Evolutionary conservation across 2,888 invertebrate species (phyloP).

Genomic region (Drosophila pegasa): DNA sequence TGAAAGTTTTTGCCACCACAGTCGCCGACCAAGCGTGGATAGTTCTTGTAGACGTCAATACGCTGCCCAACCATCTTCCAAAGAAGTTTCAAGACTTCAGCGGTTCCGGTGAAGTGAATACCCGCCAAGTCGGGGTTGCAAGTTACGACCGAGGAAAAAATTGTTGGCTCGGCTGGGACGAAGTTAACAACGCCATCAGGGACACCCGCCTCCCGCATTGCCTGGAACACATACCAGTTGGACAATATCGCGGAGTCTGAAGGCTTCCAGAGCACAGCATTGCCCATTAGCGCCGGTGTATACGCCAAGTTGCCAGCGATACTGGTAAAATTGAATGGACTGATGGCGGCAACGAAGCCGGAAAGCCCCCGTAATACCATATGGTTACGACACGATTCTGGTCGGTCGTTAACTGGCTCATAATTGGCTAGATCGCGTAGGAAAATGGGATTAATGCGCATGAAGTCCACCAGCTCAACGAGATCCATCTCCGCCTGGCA

Average conservation of each 20-base stretch:
- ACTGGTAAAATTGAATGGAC: slow-evolving; percentile 99
- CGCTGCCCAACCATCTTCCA: slow-evolving; percentile 96
- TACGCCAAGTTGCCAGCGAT: slow-evolving; percentile 98
- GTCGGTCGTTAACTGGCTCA: slow-evolving; percentile 93
- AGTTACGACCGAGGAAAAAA: slow-evolving; percentile 95
- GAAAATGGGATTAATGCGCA: slow-evolving; percentile 91
- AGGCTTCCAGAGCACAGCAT: slow-evolving; percentile 98
- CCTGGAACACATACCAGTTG: slow-evolving; percentile 96
- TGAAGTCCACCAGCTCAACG: slow-evolving; percentile 96
- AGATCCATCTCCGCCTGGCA: slow-evolving; percentile 99
- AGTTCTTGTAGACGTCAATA: slow-evolving; percentile 91
- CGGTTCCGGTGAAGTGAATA: slow-evolving; percentile 98
- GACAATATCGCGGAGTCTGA: slow-evolving; percentile 98
- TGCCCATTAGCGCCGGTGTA: slow-evolving; percentile 95
- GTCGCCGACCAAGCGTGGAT: slow-evolving; percentile 96
- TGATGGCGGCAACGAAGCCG: slow-evolving; percentile 98
- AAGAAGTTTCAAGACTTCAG: slow-evolving; percentile 94
- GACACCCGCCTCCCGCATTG: slow-evolving; percentile 97
- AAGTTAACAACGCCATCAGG: slow-evolving; percentile 98
- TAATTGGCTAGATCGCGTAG: slow-evolving; percentile 93
- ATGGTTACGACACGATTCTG: slow-evolving; percentile 90
- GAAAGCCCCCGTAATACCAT: slow-evolving; percentile 94
- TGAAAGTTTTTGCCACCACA: slow-evolving; percentile 99
- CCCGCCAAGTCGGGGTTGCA: slow-evolving; percentile 93
- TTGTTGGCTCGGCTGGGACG: slow-evolving; percentile 96